phyloP scores from a whole-genome alignment of 2,113 vertebrate species.

The Procavia capensis region DNA sequence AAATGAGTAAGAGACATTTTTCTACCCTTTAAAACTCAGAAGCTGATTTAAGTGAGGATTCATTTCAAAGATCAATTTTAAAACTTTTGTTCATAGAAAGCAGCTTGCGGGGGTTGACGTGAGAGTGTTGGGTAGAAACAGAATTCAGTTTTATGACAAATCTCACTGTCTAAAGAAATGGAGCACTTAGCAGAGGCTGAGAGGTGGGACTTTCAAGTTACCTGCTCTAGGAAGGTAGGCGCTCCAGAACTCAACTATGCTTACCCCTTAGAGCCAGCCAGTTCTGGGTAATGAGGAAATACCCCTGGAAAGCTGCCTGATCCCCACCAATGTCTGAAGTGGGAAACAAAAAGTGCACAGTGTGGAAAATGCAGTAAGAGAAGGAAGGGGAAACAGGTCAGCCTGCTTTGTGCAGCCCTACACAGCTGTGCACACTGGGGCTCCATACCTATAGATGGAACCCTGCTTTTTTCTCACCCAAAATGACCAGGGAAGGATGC shows the following conservation, averaged over 20 bases:
- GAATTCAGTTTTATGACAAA: slow-evolving; percentile 1
- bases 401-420: background rate
- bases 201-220: fast-evolving
- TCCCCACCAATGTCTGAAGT: background rate
- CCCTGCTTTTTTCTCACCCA: background rate
- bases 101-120: slow-evolving; percentile 19
- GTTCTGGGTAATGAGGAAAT: fast-evolving
- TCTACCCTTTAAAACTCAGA: slow-evolving; percentile 68
- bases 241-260: background rate
- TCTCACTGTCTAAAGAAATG: background rate
- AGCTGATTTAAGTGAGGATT: slow-evolving; percentile 58
- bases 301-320: background rate
- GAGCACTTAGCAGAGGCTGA: background rate
- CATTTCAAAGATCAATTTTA: slow-evolving; percentile 71
- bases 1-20: slow-evolving; percentile 66
- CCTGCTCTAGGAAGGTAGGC: background rate
- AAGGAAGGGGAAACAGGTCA: background rate
- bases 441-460: background rate
- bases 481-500: background rate
- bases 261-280: background rate
- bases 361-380: background rate
- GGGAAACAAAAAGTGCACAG: background rate
- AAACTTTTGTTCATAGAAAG: slow-evolving; percentile 56
- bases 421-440: background rate
- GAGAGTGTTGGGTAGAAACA: background rate